These are phyloP conservation scores for Talpa occidentalis DNA, from an alignment of 2,113 vertebrate species.

Conservation along the genomic window DNA sequence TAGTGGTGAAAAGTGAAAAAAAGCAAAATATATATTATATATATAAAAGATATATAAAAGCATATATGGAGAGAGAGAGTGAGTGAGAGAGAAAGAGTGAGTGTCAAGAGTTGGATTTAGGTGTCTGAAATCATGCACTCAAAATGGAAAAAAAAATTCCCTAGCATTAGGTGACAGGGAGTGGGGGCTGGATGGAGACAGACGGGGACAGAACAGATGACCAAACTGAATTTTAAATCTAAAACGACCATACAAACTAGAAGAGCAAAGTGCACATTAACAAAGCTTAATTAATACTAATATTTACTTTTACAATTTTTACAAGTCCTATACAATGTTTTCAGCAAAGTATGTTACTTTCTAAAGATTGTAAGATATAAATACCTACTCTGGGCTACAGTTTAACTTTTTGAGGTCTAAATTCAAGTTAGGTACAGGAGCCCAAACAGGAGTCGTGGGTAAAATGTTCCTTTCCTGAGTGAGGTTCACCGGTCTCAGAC, in stretches of 20 bases:
- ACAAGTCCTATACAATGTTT: not conserved
- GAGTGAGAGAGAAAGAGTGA: no score
- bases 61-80: no score
- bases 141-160: not conserved
- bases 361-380: not conserved
- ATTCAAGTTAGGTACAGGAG: constrained; percentile 95
- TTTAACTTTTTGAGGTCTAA: constrained; percentile 95
- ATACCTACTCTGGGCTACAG: constrained; percentile 96
- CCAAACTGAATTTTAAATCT: not conserved
- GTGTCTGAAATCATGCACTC: constrained; percentile 2
- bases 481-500: constrained; percentile 93
- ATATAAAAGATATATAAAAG: no score
- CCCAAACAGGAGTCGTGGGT: constrained; percentile 88
- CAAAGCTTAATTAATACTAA: not conserved
- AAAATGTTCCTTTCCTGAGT: constrained; percentile 95
- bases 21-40: not conserved
- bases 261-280: not conserved
- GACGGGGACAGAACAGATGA: not conserved
- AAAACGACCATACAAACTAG: not conserved
- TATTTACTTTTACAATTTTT: not conserved
- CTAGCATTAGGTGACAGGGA: not conserved
- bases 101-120: not conserved
- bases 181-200: not conserved
- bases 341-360: not conserved
- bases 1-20: not conserved